A percentile compares a stretch with the other conserved stretches of the same genome.
These are phyloP conservation scores for Aurelia coerulea DNA, from an alignment of 30 jellyfish, hydroid and myxozoan species.

Conservation along the genomic window DNA sequence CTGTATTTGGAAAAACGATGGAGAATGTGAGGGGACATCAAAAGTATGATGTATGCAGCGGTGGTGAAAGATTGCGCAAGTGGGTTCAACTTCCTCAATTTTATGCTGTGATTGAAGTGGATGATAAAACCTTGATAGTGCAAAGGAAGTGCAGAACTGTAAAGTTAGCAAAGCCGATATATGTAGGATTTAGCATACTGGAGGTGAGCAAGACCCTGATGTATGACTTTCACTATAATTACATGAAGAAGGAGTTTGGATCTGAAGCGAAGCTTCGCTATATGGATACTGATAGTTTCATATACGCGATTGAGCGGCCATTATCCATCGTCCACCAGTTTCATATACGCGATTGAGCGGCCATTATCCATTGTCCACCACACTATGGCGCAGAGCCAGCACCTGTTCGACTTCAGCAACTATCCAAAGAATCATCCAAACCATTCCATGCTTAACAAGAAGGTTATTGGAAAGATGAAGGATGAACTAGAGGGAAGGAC, in stretches of 20 bases:
- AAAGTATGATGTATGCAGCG: neutral
- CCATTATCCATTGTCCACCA: too few species aligned
- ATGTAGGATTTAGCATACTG: conserved; percentile 20
- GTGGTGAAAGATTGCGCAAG: neutral
- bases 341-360: too few species aligned
- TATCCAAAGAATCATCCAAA: neutral
- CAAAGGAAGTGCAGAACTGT: neutral
- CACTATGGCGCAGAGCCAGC: too few species aligned
- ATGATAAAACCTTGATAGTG: conserved; percentile 12
- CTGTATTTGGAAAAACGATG: neutral
- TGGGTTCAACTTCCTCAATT: neutral
- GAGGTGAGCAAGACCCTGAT: conserved; percentile 40
- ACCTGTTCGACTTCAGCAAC: neutral
- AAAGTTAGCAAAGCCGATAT: conserved; percentile 9
- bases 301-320: too few species aligned
- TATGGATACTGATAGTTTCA: too few species aligned
- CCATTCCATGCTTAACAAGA: conserved; percentile 1
- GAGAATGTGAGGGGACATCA: neutral
- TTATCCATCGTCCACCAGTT: too few species aligned
- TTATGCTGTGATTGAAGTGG: neutral
- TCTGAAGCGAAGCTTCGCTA: too few species aligned
- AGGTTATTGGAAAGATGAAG: conserved; percentile 21
- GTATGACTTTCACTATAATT: conserved; percentile 50
- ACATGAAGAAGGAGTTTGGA: too few species aligned
- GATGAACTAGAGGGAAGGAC: conserved; percentile 3